Conservation (phyloP, 2,797 vertebrate species). For the Sebastolobus altivelis region DNA sequence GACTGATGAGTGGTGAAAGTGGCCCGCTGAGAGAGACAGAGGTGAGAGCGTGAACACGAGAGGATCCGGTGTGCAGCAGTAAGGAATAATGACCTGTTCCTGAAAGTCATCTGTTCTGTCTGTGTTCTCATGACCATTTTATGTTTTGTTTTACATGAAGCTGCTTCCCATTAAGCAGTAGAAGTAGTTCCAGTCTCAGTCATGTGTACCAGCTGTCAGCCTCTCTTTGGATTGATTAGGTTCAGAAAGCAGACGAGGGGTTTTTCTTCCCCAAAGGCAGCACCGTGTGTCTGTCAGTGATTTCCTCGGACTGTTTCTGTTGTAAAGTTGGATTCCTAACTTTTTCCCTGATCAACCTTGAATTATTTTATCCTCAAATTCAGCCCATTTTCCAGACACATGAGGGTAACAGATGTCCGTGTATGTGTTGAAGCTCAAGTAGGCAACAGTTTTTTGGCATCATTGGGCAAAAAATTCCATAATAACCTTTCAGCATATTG, state of each 20-base stretch:
- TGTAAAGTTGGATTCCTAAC: neutral
- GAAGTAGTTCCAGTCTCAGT: constrained; percentile 5
- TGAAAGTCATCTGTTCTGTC: neutral
- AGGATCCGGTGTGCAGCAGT: neutral
- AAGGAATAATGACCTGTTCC: neutral
- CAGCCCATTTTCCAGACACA: neutral
- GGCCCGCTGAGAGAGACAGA: neutral
- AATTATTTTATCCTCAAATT: neutral
- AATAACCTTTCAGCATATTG: too few species aligned
- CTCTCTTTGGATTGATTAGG: neutral
- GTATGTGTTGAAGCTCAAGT: neutral
- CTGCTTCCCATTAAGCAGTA: constrained; percentile 18
- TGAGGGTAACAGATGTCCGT: neutral
- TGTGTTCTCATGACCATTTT: neutral
- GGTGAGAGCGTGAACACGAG: neutral
- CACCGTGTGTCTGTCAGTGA: neutral
- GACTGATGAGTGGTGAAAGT: neutral
- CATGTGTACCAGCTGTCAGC: constrained; percentile 22
- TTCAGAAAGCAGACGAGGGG: neutral
- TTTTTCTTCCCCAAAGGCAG: constrained; percentile 1
- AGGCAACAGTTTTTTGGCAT: neutral
- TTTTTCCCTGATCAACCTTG: neutral
- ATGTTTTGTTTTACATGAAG: neutral
- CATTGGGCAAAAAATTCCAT: too few species aligned
- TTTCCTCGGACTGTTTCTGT: neutral